These are phyloP conservation scores for Melipona quadrifasciata DNA, from an alignment of 1,140 invertebrate species.

Conservation along the genomic window DNA sequence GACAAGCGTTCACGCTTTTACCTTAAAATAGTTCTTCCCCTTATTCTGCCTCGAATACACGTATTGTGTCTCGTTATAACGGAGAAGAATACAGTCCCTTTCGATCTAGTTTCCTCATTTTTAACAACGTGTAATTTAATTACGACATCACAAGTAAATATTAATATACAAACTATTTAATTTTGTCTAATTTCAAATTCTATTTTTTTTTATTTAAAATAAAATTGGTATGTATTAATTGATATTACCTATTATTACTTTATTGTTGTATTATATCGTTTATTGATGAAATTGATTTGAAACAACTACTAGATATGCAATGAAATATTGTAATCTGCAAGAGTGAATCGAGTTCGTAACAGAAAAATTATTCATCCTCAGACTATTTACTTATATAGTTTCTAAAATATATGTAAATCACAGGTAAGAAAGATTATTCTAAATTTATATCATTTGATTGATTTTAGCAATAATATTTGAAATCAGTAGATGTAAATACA, in stretches of 20 bases:
- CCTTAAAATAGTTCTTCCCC: slow-evolving; percentile 6
- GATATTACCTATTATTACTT: too few species aligned
- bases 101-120: neutral
- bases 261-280: too few species aligned
- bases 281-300: neutral
- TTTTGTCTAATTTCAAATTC: too few species aligned
- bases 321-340: neutral
- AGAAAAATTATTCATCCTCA: neutral
- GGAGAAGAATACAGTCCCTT: neutral
- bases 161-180: too few species aligned
- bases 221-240: too few species aligned
- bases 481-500: too few species aligned
- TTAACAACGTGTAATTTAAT: too few species aligned
- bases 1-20: neutral
- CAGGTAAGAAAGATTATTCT: neutral
- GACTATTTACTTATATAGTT: neutral
- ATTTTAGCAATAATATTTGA: too few species aligned
- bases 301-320: neutral
- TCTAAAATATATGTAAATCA: neutral
- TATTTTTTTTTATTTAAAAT: too few species aligned
- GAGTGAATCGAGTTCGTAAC: neutral
- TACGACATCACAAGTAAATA: too few species aligned
- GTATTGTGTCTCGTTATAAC: neutral
- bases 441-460: neutral
- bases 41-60: neutral